Percentiles rank a stretch among this genome's conserved stretches.
Conservation (phyloP, 2,888 invertebrate genomes). For the Trisateles emortualis region DNA sequence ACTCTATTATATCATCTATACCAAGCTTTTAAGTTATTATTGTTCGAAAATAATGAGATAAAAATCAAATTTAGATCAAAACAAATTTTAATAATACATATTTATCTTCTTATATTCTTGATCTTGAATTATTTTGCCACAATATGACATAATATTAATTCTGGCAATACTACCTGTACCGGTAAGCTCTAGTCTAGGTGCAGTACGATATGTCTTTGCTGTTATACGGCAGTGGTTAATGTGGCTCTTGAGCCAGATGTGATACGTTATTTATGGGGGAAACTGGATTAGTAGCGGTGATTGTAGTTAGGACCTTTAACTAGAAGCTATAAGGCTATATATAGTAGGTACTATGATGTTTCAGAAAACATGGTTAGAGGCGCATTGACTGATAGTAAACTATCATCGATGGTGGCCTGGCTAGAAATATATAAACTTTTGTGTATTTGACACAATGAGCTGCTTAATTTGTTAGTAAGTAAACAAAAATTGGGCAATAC, state of each 20-base stretch:
- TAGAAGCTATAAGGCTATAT: not conserved
- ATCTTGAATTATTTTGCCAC: too few species aligned
- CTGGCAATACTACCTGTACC: not conserved
- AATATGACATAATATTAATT: too few species aligned
- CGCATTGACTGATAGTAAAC: not conserved
- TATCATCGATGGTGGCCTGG: not conserved
- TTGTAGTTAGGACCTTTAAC: slow-evolving; percentile 10
- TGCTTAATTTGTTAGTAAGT: too few species aligned
- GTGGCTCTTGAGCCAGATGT: slow-evolving; percentile 14
- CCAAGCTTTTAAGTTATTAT: too few species aligned
- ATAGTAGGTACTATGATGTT: not conserved
- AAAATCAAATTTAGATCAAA: too few species aligned
- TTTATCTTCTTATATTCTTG: too few species aligned
- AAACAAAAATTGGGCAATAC: too few species aligned
- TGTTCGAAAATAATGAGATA: too few species aligned
- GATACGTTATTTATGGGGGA: slow-evolving; percentile 25
- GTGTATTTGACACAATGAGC: too few species aligned
- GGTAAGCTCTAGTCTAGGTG: not conserved
- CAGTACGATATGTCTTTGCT: slow-evolving; percentile 11
- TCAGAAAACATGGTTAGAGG: not conserved
- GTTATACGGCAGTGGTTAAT: slow-evolving; percentile 14
- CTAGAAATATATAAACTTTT: too few species aligned
- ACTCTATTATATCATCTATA: too few species aligned
- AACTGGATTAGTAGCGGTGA: slow-evolving; percentile 14
- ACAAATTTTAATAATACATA: too few species aligned